Evolutionary conservation across 2,888 invertebrate genomes (phyloP), one percentile per base, ranked within the genome.

Genomic region (Pocota personata): DNA sequence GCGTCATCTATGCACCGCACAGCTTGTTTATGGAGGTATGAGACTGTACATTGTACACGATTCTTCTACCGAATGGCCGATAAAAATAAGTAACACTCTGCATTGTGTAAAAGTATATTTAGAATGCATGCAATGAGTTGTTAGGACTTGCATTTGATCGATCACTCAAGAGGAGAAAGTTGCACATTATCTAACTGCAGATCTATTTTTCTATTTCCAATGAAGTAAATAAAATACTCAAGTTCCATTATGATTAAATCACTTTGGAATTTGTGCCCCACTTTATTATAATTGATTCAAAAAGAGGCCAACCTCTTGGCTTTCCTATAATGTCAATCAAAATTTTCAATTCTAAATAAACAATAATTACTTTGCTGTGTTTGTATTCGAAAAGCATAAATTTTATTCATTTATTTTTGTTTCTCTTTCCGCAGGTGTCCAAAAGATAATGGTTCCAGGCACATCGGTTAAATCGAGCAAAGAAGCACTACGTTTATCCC

Each of bases 361-460:
- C 57, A 32, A 16, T 52, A 27, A 6, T 6, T 14, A n/a, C 14
- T 24, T 32, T 12, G 1, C 10, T 8, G 8, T 40, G 8, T 48
- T 8, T 30, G 48, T 35, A 5, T 71, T 10, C 14, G 19, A 10
- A 37, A 35, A 14, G 8, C 21, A 12, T 37, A 12, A 7, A 6
- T 21, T 55, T 19, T 14, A 27, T 55, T 55, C 12, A 5, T 40
- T 16, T 40, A 40, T 43, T 30, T 12, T 40, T 37, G 24, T 8
- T 4, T 27, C 50, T 50, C 19, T 5, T 30, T 58, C 55, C 55
- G 24, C 90, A 97, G 97, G 98, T 89, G 97, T 98, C 90, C 97
- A 97, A 92, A 98, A 98, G 93, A 96, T 98, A 84, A 97, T 98
- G 96, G 98, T 98, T 82, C 97, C 97, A 72, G 98, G 98, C 60